Percentiles rank a stretch among this genome's conserved stretches.
Evolutionary conservation across 2,888 invertebrate species (phyloP).

Genomic region (Cantharis nigra): DNA sequence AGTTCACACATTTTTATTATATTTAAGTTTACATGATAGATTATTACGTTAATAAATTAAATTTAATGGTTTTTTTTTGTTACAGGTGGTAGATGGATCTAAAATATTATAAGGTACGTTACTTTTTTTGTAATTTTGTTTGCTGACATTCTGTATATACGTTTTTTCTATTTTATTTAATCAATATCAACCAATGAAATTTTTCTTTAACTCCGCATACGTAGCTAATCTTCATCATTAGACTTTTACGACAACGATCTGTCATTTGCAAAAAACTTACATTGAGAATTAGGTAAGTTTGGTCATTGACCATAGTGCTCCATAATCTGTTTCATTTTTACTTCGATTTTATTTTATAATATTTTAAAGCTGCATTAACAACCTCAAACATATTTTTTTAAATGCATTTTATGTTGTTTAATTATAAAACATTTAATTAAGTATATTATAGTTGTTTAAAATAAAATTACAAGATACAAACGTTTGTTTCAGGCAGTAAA

Average conservation of each 20-base stretch:
- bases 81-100: slow-evolving; percentile 1
- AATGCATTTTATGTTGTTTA: no score
- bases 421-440: no score
- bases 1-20: background rate
- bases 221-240: background rate
- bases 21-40: slow-evolving; percentile 3
- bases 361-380: no score
- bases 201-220: background rate
- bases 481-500: no score
- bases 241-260: background rate
- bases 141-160: background rate
- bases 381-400: no score
- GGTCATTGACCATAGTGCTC: no score
- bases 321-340: no score
- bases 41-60: background rate
- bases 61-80: background rate
- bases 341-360: no score
- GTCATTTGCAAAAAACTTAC: background rate
- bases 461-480: no score
- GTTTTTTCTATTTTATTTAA: background rate
- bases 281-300: no score
- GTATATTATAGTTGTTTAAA: no score
- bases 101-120: background rate
- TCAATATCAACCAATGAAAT: background rate
- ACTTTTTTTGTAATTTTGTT: background rate